Conservation (phyloP, 1,140 invertebrate genomes). For the Danaus melanippus region DNA sequence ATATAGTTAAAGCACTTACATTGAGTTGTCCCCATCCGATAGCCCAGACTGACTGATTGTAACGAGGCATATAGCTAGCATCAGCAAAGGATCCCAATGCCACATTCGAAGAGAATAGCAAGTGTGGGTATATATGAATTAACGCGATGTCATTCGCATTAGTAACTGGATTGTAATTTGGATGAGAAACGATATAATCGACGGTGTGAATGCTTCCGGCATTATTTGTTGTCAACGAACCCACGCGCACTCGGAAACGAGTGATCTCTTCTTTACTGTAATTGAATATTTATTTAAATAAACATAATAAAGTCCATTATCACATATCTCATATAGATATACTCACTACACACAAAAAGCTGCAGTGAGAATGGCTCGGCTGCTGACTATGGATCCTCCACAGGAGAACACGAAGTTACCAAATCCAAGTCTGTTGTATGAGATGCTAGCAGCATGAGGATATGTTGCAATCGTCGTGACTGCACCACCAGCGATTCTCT, state of each 20-base stretch:
- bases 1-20: slow-evolving; percentile 23
- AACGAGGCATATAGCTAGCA: slow-evolving; percentile 29
- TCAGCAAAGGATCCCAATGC: slow-evolving; percentile 30
- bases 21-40: slow-evolving; percentile 39
- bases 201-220: slow-evolving; percentile 11
- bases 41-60: slow-evolving; percentile 35
- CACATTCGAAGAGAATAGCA: slow-evolving; percentile 38
- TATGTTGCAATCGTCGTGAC: slow-evolving; percentile 16
- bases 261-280: slow-evolving; percentile 27
- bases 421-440: slow-evolving; percentile 11
- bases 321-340: no score
- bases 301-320: no score
- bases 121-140: slow-evolving; percentile 68
- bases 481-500: slow-evolving; percentile 18
- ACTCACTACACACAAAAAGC: slow-evolving; percentile 25
- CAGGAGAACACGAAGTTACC: slow-evolving; percentile 17
- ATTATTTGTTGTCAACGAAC: slow-evolving; percentile 15
- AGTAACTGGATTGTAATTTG: slow-evolving; percentile 70
- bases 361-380: slow-evolving; percentile 34
- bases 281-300: slow-evolving; percentile 13
- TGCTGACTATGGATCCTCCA: slow-evolving; percentile 33
- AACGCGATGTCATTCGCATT: slow-evolving; percentile 79
- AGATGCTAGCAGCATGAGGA: slow-evolving; percentile 16
- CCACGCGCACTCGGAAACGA: slow-evolving; percentile 35
- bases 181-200: slow-evolving; percentile 58